A percentile compares a stretch with the other conserved stretches of the same genome.
phyloP scores from a whole-genome alignment of 2,113 vertebrate genomes.

The Parotia lawesii region DNA sequence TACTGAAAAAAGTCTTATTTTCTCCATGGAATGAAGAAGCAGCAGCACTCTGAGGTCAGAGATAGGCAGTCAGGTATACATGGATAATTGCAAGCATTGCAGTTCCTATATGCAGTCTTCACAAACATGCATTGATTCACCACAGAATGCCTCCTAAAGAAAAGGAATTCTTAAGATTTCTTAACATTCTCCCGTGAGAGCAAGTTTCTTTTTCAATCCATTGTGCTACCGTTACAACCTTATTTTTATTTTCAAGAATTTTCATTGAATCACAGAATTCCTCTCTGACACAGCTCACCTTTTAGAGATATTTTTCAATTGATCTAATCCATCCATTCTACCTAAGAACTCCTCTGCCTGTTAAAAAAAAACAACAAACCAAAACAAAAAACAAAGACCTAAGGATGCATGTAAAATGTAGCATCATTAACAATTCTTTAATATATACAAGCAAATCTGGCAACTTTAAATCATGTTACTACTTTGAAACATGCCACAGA shows the following conservation, averaged over 20 bases:
- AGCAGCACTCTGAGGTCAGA: not conserved
- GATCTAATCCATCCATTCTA: constrained; percentile 19
- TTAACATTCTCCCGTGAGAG: constrained; percentile 12
- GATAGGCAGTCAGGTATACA: not conserved
- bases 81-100: constrained; percentile 26
- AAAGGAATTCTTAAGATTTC: constrained; percentile 34
- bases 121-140: constrained; percentile 29
- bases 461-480: constrained; percentile 67
- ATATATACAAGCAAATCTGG: constrained; percentile 68
- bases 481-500: constrained; percentile 70
- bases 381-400: not conserved
- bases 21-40: not conserved
- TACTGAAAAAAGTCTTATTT: not conserved
- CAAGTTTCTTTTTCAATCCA: not conserved
- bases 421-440: constrained; percentile 63
- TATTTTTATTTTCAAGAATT: constrained; percentile 56
- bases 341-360: not conserved
- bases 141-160: constrained; percentile 7
- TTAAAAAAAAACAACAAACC: not conserved
- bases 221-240: not conserved
- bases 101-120: not conserved
- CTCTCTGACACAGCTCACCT: constrained; percentile 38
- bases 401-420: constrained; percentile 14
- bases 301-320: constrained; percentile 18
- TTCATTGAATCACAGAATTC: constrained; percentile 3